Base-by-base conservation (phyloP, 2,113 vertebrate genomes). In the Lynx canadensis region DNA sequence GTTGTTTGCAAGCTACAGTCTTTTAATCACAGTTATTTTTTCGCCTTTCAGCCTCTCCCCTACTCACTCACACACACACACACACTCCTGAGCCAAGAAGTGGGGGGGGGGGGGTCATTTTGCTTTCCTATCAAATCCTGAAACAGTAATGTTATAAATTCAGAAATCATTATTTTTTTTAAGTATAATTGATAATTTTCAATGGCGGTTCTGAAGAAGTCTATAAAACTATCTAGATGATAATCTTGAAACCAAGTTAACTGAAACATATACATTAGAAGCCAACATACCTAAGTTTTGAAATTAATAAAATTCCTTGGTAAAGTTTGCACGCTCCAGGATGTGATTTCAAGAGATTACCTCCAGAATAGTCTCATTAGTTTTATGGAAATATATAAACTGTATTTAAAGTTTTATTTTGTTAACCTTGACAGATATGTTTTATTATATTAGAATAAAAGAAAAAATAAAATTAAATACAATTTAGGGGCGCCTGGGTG, bases 391-490 rank as follows among this genome's bases (percentile, higher is more conserved):
- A 0, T 38, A 57, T 14, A 65, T 55, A 55, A 73, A 73, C 76
- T 31, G 6, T 63, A 80, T 23, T 73, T 74, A 65, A 68, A 84
- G 33, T 94, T 92, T 97, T 93, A 78, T 78, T 94, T 87, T 90
- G 3, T 57, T 83, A 86, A 23, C 8, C 29, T 73, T 89, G 15
- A 73, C 15, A 85, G 92, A 16, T 21, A 63, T 91, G 3, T 92
- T 89, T 33, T 92, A 84, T 85, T 83, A 80, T 38, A 95, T 93
- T 95, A 74, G 7, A 82, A 7, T 88, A 84, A 87, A 94, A 71
- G 15, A 92, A 74, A 57, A 57, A 57, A 8, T 57, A 19, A 23
- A 57, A 57, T 57, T 57, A 21, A 57, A 23, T 45, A 55, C 21
- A 57, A 57, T 57, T 57, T 57, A 57, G 55, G 19, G 18, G 19